Base-by-base conservation (phyloP, 2,797 vertebrate genomes). In the Buphagus erythrorhynchus region DNA sequence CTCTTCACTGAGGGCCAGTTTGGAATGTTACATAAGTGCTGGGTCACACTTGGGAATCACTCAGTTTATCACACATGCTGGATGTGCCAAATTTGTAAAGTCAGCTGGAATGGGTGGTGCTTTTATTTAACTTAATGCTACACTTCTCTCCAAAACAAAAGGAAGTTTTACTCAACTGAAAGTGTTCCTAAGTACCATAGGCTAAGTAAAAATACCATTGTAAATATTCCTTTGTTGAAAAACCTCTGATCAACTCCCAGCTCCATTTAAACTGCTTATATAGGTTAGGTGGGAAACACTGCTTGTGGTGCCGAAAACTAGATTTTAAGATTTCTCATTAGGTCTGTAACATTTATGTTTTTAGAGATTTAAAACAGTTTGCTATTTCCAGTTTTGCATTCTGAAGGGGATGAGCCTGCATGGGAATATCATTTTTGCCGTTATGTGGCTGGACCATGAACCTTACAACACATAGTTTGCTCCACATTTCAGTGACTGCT, bases 401-500 rank as follows among this genome's bases (percentile, higher is more conserved):
- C 62, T 82, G 81, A 82, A 79, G 22, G 40, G 52, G 8, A 31
- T 33, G 13, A 87, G 6, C 33, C 52, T 69, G 22, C 28, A 29
- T 46, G 45, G 52, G 59, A 89, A 87, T 46, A 42, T 36, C 13
- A 21, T 67, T 88, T 31, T n/a, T 36, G 57, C 33, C 4, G 1
- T 57, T 71, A 54, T 43, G 74, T 67, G 88, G 45, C 45, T 93
- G 84, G 72, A 92, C 59, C 66, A 38, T 89, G 86, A 94, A 94
- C 77, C 67, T 89, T 63, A 31, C 52, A 77, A 59, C 80, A 68
- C 57, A 48, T 17, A 63, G 40, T 71, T 91, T 82, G 35, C 75
- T 91, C 55, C 61, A 58, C 57, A 42, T 88, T 96, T 90, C 85
- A 65, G 24, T 77, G 84, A 31, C 26, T 87, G 36, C 51, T 86